phyloP scores from a whole-genome alignment of 2,113 vertebrate genomes.

The Danionella cerebrum region DNA sequence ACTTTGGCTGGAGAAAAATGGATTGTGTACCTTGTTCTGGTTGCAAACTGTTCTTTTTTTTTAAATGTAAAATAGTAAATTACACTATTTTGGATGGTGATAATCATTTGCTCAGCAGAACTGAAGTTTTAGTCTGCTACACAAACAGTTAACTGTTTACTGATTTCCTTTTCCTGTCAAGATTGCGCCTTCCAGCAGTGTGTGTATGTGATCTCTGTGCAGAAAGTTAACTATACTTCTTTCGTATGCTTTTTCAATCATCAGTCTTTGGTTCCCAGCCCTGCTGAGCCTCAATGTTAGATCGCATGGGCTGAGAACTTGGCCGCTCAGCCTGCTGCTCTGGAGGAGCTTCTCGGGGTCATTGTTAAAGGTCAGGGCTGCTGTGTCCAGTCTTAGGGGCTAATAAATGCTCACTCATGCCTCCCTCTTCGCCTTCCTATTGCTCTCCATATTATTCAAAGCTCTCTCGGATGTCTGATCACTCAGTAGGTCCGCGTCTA shows the following conservation, averaged over 20 bases:
- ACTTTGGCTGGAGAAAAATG: neutral
- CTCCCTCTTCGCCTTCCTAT: slow-evolving; percentile 29
- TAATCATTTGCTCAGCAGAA: neutral
- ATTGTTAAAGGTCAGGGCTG: slow-evolving; percentile 48
- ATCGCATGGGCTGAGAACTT: neutral
- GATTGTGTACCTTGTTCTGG: too few relatives aligned
- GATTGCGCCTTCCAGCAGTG: neutral
- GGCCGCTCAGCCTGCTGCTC: neutral
- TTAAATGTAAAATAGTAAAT: too few relatives aligned
- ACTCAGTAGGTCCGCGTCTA: neutral
- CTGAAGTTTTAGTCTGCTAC: neutral
- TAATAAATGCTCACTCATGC: slow-evolving; percentile 47
- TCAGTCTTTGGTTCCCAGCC: neutral
- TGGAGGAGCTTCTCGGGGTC: slow-evolving; percentile 33
- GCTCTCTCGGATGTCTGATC: slow-evolving; percentile 6
- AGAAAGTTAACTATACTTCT: neutral
- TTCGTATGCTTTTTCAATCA: neutral
- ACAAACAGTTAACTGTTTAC: neutral
- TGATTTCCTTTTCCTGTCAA: neutral
- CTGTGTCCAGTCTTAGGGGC: slow-evolving; percentile 35
- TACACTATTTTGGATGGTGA: too few relatives aligned
- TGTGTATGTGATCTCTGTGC: neutral
- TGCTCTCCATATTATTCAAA: slow-evolving; percentile 4
- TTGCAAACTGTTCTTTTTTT: too few relatives aligned
- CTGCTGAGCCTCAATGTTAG: neutral